Evolutionary conservation across 2,113 vertebrate species (phyloP).

Genomic region (Psittacula cyanocephala): DNA sequence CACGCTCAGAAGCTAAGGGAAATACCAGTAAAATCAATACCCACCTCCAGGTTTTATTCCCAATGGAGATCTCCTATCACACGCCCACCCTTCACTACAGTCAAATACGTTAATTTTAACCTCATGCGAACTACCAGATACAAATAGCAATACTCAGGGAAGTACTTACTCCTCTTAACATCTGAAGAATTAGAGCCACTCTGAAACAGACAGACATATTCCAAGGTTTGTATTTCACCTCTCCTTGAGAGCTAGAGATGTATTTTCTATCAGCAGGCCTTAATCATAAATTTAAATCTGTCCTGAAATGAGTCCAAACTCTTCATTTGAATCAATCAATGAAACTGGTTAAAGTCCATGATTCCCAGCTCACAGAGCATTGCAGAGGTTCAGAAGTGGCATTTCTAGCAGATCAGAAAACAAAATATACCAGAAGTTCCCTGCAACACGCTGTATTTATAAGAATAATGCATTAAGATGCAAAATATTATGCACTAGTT

Average conservation of each 20-base stretch:
- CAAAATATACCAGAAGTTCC: background rate
- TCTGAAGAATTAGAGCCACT: background rate
- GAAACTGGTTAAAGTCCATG: background rate
- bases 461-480: background rate
- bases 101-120: background rate
- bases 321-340: background rate
- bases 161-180: background rate
- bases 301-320: background rate
- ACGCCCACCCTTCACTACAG: background rate
- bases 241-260: background rate
- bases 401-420: background rate
- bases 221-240: background rate
- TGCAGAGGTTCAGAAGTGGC: background rate
- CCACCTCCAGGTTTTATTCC: constrained; percentile 25
- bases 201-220: background rate
- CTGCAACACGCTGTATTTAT: background rate
- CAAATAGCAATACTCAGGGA: background rate
- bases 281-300: background rate
- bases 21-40: constrained; percentile 13
- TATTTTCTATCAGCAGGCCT: background rate
- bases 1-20: background rate
- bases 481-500: background rate
- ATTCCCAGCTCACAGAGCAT: background rate
- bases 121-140: background rate
- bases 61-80: background rate